A percentile compares a stretch with the other conserved stretches of the same genome.
These are phyloP conservation scores for Nibea albiflora DNA, from an alignment of 2,113 vertebrate species.

Conservation along the genomic window DNA sequence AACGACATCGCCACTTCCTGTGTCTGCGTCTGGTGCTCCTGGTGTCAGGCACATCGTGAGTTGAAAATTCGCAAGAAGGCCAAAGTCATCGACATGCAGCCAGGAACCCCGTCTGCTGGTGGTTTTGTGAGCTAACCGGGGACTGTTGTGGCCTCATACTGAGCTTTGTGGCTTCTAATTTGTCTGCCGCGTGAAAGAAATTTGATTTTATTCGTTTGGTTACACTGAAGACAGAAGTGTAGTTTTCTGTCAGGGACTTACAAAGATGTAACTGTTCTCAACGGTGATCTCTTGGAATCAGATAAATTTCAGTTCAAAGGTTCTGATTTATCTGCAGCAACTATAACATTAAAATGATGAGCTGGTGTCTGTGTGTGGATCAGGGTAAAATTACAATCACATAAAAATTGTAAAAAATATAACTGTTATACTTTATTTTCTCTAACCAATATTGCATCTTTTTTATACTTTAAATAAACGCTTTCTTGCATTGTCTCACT, in stretches of 20 bases:
- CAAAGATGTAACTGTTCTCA: background rate
- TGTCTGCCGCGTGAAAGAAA: background rate
- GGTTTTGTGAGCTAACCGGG: background rate
- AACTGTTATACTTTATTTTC: background rate
- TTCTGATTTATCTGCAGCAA: background rate
- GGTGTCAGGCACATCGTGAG: constrained; percentile 71
- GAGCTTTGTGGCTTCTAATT: background rate
- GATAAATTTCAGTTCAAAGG: background rate
- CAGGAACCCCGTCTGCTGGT: background rate
- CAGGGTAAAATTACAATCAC: background rate
- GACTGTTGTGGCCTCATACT: background rate
- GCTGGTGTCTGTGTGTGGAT: background rate
- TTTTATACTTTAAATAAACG: background rate
- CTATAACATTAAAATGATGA: background rate
- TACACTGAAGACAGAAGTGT: background rate
- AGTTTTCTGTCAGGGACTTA: background rate
- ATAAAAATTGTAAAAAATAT: background rate
- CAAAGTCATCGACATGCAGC: constrained; percentile 46
- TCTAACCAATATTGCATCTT: background rate
- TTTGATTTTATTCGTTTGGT: background rate
- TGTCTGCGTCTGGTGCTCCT: constrained; percentile 60
- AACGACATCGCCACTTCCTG: constrained; percentile 53
- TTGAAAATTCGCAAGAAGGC: constrained; percentile 31
- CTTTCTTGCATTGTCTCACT: background rate
- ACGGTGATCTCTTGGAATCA: background rate